Evolutionary conservation across 2,113 vertebrate species (phyloP).

Genomic region (Tapirus terrestris): DNA sequence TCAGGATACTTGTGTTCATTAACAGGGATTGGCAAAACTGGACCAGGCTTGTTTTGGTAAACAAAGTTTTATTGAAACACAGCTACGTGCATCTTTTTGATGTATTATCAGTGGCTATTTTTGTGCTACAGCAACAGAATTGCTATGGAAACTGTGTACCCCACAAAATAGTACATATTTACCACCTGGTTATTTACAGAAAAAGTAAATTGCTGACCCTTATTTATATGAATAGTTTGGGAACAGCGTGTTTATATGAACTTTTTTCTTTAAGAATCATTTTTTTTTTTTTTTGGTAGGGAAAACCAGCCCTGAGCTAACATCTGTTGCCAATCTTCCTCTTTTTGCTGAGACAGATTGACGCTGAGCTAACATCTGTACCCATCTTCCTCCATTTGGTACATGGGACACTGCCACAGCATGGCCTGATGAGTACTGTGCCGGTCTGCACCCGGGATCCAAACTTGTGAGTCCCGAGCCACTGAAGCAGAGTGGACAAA

Average conservation of each 20-base stretch:
- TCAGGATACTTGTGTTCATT: background rate
- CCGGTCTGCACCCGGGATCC: no score
- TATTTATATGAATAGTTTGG: background rate
- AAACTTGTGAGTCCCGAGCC: no score
- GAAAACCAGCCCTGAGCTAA: no score
- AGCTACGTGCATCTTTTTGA: background rate
- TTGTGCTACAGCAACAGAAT: background rate
- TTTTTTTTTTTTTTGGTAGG: no score
- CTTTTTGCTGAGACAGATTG: no score
- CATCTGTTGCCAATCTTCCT: no score
- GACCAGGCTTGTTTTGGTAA: background rate
- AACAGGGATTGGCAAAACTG: background rate
- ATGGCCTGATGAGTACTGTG: no score
- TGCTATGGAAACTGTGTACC: background rate
- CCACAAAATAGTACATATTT: background rate
- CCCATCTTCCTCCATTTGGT: no score
- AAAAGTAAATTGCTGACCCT: background rate
- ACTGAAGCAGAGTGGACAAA: no score
- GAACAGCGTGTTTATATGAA: background rate
- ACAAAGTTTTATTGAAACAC: background rate
- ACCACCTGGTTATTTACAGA: background rate
- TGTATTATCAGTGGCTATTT: background rate
- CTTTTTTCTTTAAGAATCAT: background rate
- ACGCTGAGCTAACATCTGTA: no score
- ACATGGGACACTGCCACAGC: no score